Conservation (phyloP, 1,140 invertebrate genomes). For the Pseudoatta argentina region DNA sequence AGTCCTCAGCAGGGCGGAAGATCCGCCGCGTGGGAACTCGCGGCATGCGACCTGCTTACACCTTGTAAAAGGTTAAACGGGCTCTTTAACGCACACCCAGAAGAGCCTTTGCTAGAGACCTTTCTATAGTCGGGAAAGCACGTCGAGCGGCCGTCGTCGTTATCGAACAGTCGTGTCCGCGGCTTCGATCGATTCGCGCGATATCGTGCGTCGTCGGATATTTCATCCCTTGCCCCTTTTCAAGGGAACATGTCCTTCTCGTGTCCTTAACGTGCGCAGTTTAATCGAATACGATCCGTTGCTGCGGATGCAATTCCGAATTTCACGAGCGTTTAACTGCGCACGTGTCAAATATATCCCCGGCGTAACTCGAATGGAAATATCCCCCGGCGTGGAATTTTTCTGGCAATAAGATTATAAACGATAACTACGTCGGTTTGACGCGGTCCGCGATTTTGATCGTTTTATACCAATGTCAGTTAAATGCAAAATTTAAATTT, state of each 20-base stretch:
- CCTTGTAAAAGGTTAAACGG: constrained; percentile 79
- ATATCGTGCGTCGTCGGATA: constrained; percentile 62
- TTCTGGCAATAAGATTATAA: constrained; percentile 1
- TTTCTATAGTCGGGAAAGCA: constrained; percentile 74
- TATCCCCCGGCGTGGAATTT: neutral
- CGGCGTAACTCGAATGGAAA: neutral
- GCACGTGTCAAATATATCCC: neutral
- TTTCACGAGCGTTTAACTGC: constrained; percentile 7
- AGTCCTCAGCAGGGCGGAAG: constrained; percentile 66
- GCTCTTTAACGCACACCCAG: constrained; percentile 78
- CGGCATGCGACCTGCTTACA: constrained; percentile 76
- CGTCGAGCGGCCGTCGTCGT: constrained; percentile 69
- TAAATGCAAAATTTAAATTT: neutral
- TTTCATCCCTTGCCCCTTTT: constrained; percentile 22
- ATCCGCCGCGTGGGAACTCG: constrained; percentile 76
- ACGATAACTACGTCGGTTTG: neutral
- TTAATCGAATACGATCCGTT: neutral
- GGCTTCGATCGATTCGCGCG: constrained; percentile 67
- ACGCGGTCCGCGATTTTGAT: neutral
- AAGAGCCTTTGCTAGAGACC: constrained; percentile 64
- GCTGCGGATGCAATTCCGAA: neutral
- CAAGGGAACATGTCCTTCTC: neutral
- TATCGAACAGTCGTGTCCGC: constrained; percentile 71
- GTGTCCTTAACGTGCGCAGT: neutral
- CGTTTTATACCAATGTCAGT: neutral